phyloP scores from a whole-genome alignment of 2,888 invertebrate species.

The Cancer borealis region DNA sequence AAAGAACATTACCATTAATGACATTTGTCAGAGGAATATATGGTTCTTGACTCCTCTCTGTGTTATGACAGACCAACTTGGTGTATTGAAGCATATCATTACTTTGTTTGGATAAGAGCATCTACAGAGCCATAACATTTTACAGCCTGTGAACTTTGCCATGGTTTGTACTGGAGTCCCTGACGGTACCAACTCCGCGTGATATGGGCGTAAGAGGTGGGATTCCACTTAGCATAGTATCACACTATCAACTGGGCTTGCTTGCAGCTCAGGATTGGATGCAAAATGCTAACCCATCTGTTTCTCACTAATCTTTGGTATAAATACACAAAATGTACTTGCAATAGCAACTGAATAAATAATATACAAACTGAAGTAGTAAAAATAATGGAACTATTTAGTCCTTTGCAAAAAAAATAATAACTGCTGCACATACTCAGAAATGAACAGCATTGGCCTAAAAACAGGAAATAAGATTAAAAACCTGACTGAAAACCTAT shows the following conservation, averaged over 20 bases:
- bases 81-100: conserved; percentile 56
- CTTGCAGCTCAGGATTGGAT: conserved; percentile 71
- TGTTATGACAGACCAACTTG: conserved; percentile 62
- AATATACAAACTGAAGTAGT: conserved; percentile 73
- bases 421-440: conserved; percentile 65
- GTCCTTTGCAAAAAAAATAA: conserved; percentile 59
- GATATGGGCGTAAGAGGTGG: conserved; percentile 75
- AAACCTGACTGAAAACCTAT: conserved; percentile 59
- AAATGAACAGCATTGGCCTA: conserved; percentile 63
- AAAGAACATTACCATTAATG: conserved; percentile 22
- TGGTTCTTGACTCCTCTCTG: conserved; percentile 41
- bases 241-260: conserved; percentile 75
- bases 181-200: conserved; percentile 74
- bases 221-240: conserved; percentile 77
- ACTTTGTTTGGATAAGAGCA: conserved; percentile 53
- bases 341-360: conserved; percentile 74
- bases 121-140: conserved; percentile 66
- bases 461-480: conserved; percentile 55
- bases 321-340: conserved; percentile 75
- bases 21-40: neutral
- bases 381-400: conserved; percentile 65
- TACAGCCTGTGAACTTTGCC: conserved; percentile 68
- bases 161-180: conserved; percentile 76
- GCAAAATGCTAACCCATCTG: conserved; percentile 72
- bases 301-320: conserved; percentile 77